Evolutionary conservation across 1,140 invertebrate species (phyloP).

Genomic region (Popillia japonica): DNA sequence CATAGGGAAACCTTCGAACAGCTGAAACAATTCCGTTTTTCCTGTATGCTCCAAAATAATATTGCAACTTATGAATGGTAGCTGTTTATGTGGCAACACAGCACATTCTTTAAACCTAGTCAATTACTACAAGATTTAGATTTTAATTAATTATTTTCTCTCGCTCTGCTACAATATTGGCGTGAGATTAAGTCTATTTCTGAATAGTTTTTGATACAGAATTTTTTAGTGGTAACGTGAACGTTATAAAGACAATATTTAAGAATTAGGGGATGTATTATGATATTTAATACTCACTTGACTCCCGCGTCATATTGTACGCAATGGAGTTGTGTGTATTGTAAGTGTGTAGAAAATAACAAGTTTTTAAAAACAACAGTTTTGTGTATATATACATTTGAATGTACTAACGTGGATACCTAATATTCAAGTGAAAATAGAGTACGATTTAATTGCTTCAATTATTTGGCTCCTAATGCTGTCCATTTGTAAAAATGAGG

Average conservation of each 20-base stretch:
- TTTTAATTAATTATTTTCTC: constrained; percentile 29
- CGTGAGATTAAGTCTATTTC: background rate
- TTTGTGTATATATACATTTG: constrained; percentile 9
- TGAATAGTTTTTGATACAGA: background rate
- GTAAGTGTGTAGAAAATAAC: constrained; percentile 48
- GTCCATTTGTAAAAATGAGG: constrained; percentile 27
- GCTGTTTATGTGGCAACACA: constrained; percentile 49
- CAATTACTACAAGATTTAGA: constrained; percentile 41
- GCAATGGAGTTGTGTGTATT: constrained; percentile 57
- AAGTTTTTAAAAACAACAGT: constrained; percentile 52
- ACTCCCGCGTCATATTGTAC: constrained; percentile 55
- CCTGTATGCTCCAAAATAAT: background rate
- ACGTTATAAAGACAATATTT: background rate
- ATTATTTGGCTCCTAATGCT: background rate
- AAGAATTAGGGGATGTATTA: constrained; percentile 20
- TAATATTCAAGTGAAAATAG: constrained; percentile 3
- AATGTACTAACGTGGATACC: background rate
- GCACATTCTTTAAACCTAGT: constrained; percentile 53
- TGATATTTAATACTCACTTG: constrained; percentile 50
- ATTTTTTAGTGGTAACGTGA: constrained; percentile 1
- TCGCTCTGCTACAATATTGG: background rate
- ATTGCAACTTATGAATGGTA: constrained; percentile 47
- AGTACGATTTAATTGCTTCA: background rate
- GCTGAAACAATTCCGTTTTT: background rate
- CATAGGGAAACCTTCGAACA: background rate